Evolutionary conservation across 2,888 invertebrate species (phyloP).

Genomic region (Carterocephalus palaemon): DNA sequence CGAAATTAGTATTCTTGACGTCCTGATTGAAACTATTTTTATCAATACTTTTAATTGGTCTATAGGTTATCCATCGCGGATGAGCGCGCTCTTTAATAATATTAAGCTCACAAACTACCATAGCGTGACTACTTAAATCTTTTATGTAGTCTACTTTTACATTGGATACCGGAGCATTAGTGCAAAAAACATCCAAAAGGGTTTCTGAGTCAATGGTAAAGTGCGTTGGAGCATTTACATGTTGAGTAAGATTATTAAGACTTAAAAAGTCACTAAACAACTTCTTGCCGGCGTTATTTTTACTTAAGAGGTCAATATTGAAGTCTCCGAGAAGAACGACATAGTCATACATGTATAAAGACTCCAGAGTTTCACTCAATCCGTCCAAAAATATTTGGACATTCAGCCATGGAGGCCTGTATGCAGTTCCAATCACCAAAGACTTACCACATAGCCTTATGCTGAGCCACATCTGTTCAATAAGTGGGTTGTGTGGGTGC

Average conservation of each 20-base stretch:
- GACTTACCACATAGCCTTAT: not conserved
- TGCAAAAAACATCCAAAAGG: conserved; percentile 7
- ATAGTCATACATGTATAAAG: not conserved
- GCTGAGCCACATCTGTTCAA: conserved; percentile 23
- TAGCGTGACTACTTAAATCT: conserved; percentile 4
- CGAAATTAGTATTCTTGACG: not conserved
- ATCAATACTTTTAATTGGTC: not conserved
- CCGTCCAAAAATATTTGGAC: not conserved
- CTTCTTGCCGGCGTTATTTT: not conserved
- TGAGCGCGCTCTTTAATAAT: not conserved
- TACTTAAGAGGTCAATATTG: conserved; percentile 1
- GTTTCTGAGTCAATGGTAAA: conserved; percentile 4
- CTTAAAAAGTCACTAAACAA: not conserved
- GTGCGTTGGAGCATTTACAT: conserved; percentile 2
- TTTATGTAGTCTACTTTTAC: not conserved
- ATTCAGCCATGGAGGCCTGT: conserved; percentile 2
- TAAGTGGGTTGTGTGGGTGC: not conserved
- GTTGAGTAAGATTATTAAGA: not conserved
- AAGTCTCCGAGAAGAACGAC: conserved; percentile 2
- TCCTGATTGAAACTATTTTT: not conserved
- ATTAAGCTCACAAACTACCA: conserved; percentile 5
- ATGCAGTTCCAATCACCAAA: conserved; percentile 3
- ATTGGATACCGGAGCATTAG: not conserved
- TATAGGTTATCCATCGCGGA: not conserved
- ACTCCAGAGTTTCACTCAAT: not conserved